Evolutionary conservation across 2,888 invertebrate genomes (phyloP).

Genomic region (Steromphala cineraria): DNA sequence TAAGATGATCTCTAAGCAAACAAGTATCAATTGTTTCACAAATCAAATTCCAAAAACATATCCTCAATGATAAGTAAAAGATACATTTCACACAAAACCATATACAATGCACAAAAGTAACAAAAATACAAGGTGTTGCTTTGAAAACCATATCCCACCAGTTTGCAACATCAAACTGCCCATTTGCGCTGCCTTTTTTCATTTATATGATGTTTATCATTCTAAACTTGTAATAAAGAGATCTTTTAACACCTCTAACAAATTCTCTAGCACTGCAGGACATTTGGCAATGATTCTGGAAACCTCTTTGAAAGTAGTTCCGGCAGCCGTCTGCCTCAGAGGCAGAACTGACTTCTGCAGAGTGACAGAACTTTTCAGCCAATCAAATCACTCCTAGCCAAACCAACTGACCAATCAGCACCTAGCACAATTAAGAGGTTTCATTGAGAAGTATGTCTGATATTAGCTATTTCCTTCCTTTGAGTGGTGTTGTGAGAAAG

Average conservation of each 20-base stretch:
- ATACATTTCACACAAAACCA: not conserved
- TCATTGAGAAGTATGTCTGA: not conserved
- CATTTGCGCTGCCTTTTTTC: not conserved
- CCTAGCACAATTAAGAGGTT: not conserved
- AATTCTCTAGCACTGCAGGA: not conserved
- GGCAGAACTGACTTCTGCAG: not conserved
- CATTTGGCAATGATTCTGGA: not conserved
- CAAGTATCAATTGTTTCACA: not conserved
- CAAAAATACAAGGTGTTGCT: too few species aligned
- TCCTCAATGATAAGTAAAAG: not conserved
- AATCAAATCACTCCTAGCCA: not conserved
- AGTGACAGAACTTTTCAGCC: not conserved
- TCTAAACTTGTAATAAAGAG: constrained; percentile 15
- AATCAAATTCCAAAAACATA: too few species aligned
- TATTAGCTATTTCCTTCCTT: not conserved
- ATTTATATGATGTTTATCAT: constrained; percentile 11
- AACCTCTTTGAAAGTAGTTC: constrained; percentile 14
- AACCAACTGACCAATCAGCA: not conserved
- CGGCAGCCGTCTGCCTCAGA: constrained; percentile 1
- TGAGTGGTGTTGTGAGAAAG: not conserved
- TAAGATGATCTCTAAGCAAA: not conserved
- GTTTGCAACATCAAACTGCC: not conserved
- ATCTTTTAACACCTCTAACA: constrained; percentile 17
- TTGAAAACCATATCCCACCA: not conserved
- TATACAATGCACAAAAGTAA: not conserved